These are phyloP conservation scores for Tupiocoris notatus DNA, from an alignment of 2,888 invertebrate species.

Conservation along the genomic window DNA sequence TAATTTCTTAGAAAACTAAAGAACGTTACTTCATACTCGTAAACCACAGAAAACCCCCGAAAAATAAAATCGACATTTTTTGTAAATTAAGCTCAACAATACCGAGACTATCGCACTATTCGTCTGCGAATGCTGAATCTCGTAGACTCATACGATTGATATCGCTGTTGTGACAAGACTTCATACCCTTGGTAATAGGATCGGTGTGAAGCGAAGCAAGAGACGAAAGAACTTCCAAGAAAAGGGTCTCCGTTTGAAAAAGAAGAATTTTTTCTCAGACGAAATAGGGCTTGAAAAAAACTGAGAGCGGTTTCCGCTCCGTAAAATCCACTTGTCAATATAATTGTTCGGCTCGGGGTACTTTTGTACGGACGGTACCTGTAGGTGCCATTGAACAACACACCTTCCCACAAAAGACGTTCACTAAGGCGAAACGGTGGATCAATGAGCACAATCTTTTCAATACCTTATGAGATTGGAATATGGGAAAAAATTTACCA, in stretches of 20 bases:
- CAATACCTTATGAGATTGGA: not conserved
- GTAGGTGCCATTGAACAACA: constrained; percentile 21
- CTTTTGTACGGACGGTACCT: constrained; percentile 28
- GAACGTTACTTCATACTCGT: no score
- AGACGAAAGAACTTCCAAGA: not conserved
- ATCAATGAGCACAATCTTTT: constrained; percentile 18
- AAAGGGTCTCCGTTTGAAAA: not conserved
- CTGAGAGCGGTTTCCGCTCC: constrained; percentile 31
- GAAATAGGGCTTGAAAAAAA: constrained; percentile 8
- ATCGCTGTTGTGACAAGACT: not conserved
- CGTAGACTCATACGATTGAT: not conserved
- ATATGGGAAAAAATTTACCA: not conserved
- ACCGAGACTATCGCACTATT: no score
- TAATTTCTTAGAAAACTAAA: no score
- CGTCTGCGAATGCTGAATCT: no score
- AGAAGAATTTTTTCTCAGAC: constrained; percentile 2
- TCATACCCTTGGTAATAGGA: not conserved
- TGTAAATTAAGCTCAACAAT: no score
- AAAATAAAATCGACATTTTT: no score
- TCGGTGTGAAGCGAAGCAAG: not conserved
- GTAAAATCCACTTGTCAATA: constrained; percentile 41
- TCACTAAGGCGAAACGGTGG: constrained; percentile 3
- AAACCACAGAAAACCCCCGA: no score
- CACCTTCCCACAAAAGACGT: constrained; percentile 11
- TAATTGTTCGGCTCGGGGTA: constrained; percentile 19